phyloP scores from a whole-genome alignment of 2,888 invertebrate genomes.

The Bibio marci region DNA sequence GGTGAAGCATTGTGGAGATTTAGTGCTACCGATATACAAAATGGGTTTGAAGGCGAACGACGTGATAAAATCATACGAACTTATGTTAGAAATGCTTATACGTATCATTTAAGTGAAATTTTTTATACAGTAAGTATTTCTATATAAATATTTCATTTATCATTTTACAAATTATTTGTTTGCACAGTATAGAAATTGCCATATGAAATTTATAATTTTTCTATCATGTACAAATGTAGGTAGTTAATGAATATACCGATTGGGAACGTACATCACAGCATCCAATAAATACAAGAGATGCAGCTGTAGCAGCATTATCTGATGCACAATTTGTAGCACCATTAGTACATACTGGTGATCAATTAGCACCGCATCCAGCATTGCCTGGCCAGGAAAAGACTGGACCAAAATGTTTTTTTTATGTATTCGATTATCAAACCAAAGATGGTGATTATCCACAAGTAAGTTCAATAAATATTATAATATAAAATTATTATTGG shows the following conservation, averaged over 20 bases:
- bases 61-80: conserved; percentile 75
- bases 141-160: not conserved
- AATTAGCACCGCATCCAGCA: conserved; percentile 51
- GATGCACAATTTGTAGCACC: conserved; percentile 92
- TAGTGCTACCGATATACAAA: conserved; percentile 62
- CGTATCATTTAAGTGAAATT: conserved; percentile 90
- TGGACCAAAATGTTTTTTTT: conserved; percentile 74
- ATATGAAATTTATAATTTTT: too few relatives aligned
- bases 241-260: conserved; percentile 91
- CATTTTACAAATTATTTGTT: not conserved
- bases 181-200: too few relatives aligned
- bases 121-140: conserved; percentile 61
- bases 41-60: conserved; percentile 75
- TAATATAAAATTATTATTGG: conserved; percentile 4
- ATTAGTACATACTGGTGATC: conserved; percentile 66
- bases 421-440: conserved; percentile 83
- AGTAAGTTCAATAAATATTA: conserved; percentile 27
- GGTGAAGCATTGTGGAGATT: conserved; percentile 87
- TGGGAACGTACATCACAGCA: conserved; percentile 88
- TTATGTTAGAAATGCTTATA: conserved; percentile 86
- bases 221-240: conserved; percentile 20
- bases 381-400: conserved; percentile 34
- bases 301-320: conserved; percentile 78
- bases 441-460: conserved; percentile 78
- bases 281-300: conserved; percentile 74